Evolutionary conservation across 2,113 vertebrate species (phyloP).

Genomic region (Sorex araneus): DNA sequence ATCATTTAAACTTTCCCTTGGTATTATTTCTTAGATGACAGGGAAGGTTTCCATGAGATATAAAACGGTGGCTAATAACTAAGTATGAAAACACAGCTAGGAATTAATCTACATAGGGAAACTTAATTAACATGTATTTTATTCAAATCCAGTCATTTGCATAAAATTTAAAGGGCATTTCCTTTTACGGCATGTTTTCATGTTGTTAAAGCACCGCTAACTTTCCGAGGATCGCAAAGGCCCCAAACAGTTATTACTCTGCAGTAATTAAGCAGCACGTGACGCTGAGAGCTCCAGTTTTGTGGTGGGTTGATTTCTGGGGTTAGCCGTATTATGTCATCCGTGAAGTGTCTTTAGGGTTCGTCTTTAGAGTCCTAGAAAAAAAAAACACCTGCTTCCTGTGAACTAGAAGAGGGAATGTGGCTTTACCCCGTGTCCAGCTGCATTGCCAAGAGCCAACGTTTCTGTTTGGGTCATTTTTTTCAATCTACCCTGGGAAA

Average conservation of each 20-base stretch:
- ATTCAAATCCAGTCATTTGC: slow-evolving; percentile 63
- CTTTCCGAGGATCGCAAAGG: slow-evolving; percentile 40
- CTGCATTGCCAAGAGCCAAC: neutral
- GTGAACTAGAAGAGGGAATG: neutral
- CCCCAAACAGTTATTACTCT: slow-evolving; percentile 59
- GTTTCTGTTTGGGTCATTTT: neutral
- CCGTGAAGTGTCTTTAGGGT: neutral
- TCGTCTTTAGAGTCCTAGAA: slow-evolving; percentile 28
- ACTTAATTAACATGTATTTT: slow-evolving; percentile 76
- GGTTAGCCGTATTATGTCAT: slow-evolving; percentile 34
- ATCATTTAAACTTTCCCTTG: slow-evolving; percentile 49
- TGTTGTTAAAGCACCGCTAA: slow-evolving; percentile 64
- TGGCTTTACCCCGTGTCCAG: neutral
- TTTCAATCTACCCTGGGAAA: neutral
- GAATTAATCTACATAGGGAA: slow-evolving; percentile 73
- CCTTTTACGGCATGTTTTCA: slow-evolving; percentile 43
- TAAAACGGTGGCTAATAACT: slow-evolving; percentile 68
- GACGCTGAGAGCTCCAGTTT: slow-evolving; percentile 24
- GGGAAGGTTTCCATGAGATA: slow-evolving; percentile 59
- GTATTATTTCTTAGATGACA: slow-evolving; percentile 72
- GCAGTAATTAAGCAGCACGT: slow-evolving; percentile 51
- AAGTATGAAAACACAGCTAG: slow-evolving; percentile 80
- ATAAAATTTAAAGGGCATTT: slow-evolving; percentile 63
- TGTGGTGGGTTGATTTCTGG: slow-evolving; percentile 58
- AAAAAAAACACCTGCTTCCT: neutral